phyloP scores from a whole-genome alignment of 2,797 vertebrate genomes.

The Anguilla megastoma region DNA sequence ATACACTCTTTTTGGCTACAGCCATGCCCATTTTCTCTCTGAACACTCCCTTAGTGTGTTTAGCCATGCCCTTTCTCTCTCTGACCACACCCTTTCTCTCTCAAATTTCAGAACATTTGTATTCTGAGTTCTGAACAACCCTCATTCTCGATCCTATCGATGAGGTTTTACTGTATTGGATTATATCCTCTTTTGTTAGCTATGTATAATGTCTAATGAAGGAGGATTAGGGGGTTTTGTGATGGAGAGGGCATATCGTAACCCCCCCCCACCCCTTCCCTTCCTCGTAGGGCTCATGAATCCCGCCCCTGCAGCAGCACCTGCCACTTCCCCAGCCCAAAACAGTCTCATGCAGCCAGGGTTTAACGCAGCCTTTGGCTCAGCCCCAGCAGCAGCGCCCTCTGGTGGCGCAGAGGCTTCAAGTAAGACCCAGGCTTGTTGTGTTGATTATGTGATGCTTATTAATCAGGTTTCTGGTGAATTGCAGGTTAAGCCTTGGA shows the following conservation, averaged over 20 bases:
- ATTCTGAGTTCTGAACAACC: too few species aligned
- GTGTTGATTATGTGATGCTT: background rate
- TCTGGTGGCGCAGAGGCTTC: slow-evolving; percentile 72
- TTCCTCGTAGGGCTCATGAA: slow-evolving; percentile 39
- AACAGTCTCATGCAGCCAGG: slow-evolving; percentile 73
- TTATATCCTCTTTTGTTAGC: background rate
- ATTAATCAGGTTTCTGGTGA: background rate
- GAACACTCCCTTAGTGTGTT: background rate
- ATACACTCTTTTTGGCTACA: too few species aligned
- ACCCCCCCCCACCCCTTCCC: background rate
- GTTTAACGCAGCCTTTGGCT: slow-evolving; percentile 78
- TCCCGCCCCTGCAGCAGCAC: slow-evolving; percentile 57
- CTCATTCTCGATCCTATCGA: too few species aligned
- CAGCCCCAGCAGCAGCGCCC: slow-evolving; percentile 64
- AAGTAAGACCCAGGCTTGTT: slow-evolving; percentile 59
- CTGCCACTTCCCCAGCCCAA: slow-evolving; percentile 73
- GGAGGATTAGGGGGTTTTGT: background rate
- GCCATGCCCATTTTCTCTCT: background rate
- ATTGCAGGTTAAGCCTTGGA: background rate
- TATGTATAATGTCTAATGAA: background rate
- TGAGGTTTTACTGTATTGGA: too few species aligned
- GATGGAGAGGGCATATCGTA: slow-evolving; percentile 5
- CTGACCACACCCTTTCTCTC: background rate
- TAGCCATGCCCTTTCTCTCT: background rate
- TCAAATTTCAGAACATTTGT: too few species aligned